A percentile compares a stretch with the other conserved stretches of the same genome.
Conservation (phyloP, 92 coral and sea anemone species). For the Meandrina meandrites region DNA sequence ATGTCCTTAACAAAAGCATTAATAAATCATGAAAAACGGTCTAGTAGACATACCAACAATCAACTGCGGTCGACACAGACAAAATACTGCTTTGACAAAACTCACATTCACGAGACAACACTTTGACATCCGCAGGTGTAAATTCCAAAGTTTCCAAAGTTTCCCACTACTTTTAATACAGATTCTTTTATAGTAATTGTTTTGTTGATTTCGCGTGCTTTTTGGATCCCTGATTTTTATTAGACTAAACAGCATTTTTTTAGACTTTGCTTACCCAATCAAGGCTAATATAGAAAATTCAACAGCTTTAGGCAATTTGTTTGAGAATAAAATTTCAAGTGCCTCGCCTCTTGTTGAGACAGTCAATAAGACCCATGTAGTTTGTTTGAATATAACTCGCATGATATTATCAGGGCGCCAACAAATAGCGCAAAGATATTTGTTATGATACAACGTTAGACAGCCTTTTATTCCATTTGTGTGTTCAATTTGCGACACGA, state of each 20-base stretch:
- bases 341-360: not conserved
- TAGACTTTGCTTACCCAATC: not conserved
- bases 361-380: not conserved
- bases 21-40: not conserved
- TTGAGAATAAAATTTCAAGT: not conserved
- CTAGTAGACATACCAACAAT: not conserved
- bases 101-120: not conserved
- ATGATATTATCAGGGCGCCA: conserved; percentile 25
- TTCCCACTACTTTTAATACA: not conserved
- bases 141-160: not conserved
- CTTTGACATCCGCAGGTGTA: not conserved
- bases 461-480: not conserved
- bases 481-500: conserved; percentile 2
- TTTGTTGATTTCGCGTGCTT: not conserved
- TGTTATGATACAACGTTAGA: not conserved
- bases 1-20: not conserved
- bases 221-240: no score
- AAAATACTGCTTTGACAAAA: not conserved
- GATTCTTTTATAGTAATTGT: not conserved
- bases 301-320: not conserved
- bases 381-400: not conserved
- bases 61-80: not conserved
- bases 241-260: not conserved
- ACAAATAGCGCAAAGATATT: not conserved
- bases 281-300: not conserved